These are phyloP conservation scores for Masticophis lateralis DNA, from an alignment of 2,797 vertebrate genomes.

Conservation along the genomic window DNA sequence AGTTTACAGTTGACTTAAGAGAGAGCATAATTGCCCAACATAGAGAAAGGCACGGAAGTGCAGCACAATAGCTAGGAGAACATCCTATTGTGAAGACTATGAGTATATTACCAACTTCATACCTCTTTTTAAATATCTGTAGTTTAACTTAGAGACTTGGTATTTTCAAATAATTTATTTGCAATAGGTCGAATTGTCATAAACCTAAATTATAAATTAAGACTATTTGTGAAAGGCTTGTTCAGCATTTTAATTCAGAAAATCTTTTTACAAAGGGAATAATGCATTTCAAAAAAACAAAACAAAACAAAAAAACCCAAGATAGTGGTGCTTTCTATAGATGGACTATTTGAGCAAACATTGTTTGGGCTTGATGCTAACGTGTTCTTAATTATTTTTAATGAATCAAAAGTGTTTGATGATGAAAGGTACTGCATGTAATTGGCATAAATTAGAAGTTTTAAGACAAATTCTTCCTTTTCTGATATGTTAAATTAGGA, in stretches of 20 bases:
- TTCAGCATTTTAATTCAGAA: neutral
- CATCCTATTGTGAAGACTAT: constrained; percentile 42
- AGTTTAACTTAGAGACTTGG: neutral
- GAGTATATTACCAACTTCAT: constrained; percentile 54
- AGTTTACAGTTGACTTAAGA: constrained; percentile 38
- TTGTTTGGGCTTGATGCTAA: neutral
- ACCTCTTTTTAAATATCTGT: constrained; percentile 41
- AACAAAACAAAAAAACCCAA: neutral
- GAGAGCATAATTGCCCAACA: constrained; percentile 40
- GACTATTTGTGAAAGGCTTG: neutral
- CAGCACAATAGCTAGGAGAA: constrained; percentile 59
- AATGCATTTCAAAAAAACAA: neutral
- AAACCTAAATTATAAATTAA: neutral
- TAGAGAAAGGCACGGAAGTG: constrained; percentile 44
- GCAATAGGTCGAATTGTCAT: neutral
- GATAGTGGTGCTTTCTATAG: neutral
- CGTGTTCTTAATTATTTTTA: neutral
- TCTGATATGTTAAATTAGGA: neutral
- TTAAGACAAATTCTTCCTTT: neutral
- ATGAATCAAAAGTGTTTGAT: neutral
- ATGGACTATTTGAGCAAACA: neutral
- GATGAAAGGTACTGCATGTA: neutral
- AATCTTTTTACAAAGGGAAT: neutral
- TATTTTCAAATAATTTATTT: neutral
- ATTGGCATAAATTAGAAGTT: neutral